A percentile compares a stretch with the other conserved stretches of the same genome.
These are phyloP conservation scores for Oncorhynchus clarkii DNA, from an alignment of 2,113 vertebrate species.

Conservation along the genomic window DNA sequence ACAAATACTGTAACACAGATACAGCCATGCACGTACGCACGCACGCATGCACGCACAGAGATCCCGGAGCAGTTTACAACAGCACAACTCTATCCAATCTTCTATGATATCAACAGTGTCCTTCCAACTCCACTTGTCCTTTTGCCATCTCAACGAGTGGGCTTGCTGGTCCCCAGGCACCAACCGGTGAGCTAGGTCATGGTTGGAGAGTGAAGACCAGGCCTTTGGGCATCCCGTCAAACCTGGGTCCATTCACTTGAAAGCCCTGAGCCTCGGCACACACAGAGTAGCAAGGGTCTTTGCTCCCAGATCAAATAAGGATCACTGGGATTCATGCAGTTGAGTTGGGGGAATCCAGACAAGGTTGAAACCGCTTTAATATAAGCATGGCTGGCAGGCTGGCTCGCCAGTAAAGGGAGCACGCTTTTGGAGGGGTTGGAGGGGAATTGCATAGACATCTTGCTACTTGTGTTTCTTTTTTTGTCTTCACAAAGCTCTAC, in stretches of 20 bases:
- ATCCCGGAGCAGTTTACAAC: constrained; percentile 22
- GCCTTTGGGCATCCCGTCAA: too few species aligned
- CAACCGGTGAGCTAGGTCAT: constrained; percentile 11
- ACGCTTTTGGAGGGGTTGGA: constrained; percentile 40
- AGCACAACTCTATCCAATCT: constrained; percentile 23
- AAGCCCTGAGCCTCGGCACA: constrained; percentile 29
- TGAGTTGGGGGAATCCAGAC: constrained; percentile 8
- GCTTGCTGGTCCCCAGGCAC: constrained; percentile 1
- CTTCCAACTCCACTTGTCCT: constrained; percentile 40
- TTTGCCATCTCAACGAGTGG: background rate
- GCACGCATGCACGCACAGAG: constrained; percentile 27
- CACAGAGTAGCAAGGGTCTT: constrained; percentile 53
- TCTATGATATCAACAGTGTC: constrained; percentile 51
- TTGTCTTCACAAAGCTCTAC: constrained; percentile 62
- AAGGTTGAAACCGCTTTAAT: constrained; percentile 44
- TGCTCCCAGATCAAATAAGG: constrained; percentile 36
- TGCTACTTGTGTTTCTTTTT: constrained; percentile 56
- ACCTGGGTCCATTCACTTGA: background rate
- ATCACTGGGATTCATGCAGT: constrained; percentile 45
- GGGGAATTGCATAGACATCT: constrained; percentile 75
- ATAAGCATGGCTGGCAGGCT: constrained; percentile 18
- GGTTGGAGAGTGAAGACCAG: background rate
- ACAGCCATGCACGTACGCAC: constrained; percentile 10
- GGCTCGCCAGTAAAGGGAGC: constrained; percentile 27
- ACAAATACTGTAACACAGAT: constrained; percentile 5